Evolutionary conservation across 2,113 vertebrate species (phyloP).

Genomic region (Azemiops feae): DNA sequence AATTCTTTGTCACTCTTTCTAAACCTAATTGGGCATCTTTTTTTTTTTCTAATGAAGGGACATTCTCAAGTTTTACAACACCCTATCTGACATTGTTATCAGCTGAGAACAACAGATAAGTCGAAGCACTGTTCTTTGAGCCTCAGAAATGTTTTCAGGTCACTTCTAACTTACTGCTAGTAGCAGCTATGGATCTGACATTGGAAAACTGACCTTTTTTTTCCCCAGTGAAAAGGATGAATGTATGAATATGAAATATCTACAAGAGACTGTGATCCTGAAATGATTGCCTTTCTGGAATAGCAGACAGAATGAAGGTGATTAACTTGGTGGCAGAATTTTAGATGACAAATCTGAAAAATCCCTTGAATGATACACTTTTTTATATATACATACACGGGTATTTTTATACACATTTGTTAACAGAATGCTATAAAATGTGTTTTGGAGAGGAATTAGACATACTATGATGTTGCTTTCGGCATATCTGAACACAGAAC

Average conservation of each 20-base stretch:
- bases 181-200: background rate
- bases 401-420: background rate
- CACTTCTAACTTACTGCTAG: background rate
- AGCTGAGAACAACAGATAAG: conserved; percentile 36
- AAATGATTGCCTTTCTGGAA: background rate
- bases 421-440: background rate
- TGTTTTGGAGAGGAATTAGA: background rate
- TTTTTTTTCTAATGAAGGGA: conserved; percentile 73
- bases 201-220: background rate
- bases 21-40: conserved; percentile 81
- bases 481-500: background rate
- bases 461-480: background rate
- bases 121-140: conserved; percentile 44
- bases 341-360: background rate
- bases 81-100: conserved; percentile 38
- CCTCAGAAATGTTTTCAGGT: background rate
- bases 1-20: conserved; percentile 82
- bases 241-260: background rate
- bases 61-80: conserved; percentile 58
- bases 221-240: fast-evolving
- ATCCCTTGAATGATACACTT: background rate
- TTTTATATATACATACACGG: background rate
- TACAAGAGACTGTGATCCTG: fast-evolving
- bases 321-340: background rate
- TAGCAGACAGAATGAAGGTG: background rate